Evolutionary conservation across 2,113 vertebrate genomes (phyloP), one percentile per base, ranked within the genome.

Genomic region (Rhinoderma darwinii): DNA sequence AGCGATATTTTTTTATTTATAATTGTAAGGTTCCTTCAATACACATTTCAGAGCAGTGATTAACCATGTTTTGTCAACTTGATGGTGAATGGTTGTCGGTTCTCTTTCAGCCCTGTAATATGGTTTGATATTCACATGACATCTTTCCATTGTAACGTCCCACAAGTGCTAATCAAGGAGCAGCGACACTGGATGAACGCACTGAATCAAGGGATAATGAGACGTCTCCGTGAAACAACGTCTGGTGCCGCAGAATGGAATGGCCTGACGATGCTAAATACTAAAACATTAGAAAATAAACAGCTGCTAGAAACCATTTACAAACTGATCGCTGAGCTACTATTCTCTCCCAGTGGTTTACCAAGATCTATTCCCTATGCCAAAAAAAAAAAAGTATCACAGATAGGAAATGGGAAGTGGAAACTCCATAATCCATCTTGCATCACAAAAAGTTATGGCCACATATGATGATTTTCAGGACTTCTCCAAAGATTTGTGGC

Each of bases 111-210:
- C 5, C 20, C 20, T 54, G 37, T 14, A 51, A 79, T 35, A 47
- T 70, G n/a, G 78, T 56, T 70, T 79, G 59, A 78, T 68, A 61
- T 74, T 43, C 35, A 54, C 47, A 82, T 82, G 80, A 61, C 78
- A 47, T 83, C 27, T 63, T 43, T 47, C 27, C 78, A 76, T 87
- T 87, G 72, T 82, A 37, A 50, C 35, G 22, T n/a, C 20, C 84
- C 59, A 86, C 86, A 87, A 83, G 80, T 47, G 51, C 39, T 83
- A 87, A 87, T 82, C 66, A 85, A 75, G 88, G 68, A 82, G 70
- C 56, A 89, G 79, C 11, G 30, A 51, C 59, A 32, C 73, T 39
- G 18, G 63, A 41, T n/a, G 63, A 83, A 56, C 63, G 84, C 59
- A 35, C 78, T 86, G 51, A 74, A 77, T 89, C 73, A 44, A 44